Conservation (phyloP, 2,113 vertebrate species). For the Plecturocebus donacophilus region DNA sequence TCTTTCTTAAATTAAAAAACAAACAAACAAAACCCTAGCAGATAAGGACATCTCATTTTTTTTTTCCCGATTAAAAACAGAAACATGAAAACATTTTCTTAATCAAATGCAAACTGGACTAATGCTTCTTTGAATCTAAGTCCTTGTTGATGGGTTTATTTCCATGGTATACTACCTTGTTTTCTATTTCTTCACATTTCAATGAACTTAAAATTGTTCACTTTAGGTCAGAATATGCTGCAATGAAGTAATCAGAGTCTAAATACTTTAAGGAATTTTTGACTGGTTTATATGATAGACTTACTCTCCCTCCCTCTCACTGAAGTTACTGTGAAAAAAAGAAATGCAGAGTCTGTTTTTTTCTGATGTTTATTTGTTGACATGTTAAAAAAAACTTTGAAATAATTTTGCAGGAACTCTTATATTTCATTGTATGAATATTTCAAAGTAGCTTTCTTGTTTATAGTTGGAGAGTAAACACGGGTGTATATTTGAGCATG, state of each 20-base stretch:
- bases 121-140: background rate
- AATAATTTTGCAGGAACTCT: constrained; percentile 15
- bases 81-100: background rate
- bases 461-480: constrained; percentile 32
- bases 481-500: background rate
- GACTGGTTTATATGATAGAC: background rate
- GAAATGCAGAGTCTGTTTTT: background rate
- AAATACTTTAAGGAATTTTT: background rate
- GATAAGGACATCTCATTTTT: background rate
- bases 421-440: background rate
- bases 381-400: constrained; percentile 5
- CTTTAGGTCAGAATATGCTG: background rate
- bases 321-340: background rate
- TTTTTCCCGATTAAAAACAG: background rate
- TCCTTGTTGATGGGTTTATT: background rate
- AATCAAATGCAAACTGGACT: background rate
- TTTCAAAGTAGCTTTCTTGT: constrained; percentile 27
- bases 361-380: background rate
- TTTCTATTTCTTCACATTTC: background rate
- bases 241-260: background rate
- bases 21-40: background rate
- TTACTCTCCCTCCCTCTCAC: background rate
- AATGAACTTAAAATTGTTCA: background rate
- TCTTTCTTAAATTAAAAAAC: background rate
- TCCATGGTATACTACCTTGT: background rate